A percentile compares a stretch with the other conserved stretches of the same genome.
Conservation (phyloP, 2,888 invertebrate genomes). For the Uropetala carovei region DNA sequence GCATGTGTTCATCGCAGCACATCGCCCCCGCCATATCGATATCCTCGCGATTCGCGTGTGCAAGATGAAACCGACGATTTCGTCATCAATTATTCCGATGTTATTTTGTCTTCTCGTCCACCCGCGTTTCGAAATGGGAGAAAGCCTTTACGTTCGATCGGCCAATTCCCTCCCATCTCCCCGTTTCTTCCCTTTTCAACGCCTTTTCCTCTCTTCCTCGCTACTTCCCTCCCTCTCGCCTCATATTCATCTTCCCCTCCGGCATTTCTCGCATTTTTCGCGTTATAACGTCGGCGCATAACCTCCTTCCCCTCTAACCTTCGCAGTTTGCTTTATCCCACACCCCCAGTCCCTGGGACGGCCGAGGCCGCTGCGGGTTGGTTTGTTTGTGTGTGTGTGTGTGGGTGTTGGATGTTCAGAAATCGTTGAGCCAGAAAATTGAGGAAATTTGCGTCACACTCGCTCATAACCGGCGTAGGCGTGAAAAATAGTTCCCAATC, state of each 20-base stretch:
- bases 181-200: not conserved
- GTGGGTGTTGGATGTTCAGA: not conserved
- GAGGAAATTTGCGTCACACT: slow-evolving; percentile 9
- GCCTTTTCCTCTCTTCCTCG: not conserved
- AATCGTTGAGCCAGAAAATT: not conserved
- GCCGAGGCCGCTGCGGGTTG: not conserved
- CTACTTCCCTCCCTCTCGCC: not conserved
- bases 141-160: not conserved
- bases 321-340: not conserved
- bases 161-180: not conserved
- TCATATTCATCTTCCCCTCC: not conserved
- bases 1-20: no score
- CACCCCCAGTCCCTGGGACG: not conserved
- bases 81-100: no score
- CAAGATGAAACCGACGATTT: no score
- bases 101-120: no score
- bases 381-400: no score
- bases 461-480: not conserved
- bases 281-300: slow-evolving; percentile 11
- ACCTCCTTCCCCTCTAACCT: not conserved
- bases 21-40: no score
- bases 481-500: slow-evolving; percentile 11
- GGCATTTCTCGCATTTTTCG: not conserved
- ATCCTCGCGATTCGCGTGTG: no score
- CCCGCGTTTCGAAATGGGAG: not conserved